Conservation (phyloP, 2,888 invertebrate genomes). For the Ferdinandea cuprea region DNA sequence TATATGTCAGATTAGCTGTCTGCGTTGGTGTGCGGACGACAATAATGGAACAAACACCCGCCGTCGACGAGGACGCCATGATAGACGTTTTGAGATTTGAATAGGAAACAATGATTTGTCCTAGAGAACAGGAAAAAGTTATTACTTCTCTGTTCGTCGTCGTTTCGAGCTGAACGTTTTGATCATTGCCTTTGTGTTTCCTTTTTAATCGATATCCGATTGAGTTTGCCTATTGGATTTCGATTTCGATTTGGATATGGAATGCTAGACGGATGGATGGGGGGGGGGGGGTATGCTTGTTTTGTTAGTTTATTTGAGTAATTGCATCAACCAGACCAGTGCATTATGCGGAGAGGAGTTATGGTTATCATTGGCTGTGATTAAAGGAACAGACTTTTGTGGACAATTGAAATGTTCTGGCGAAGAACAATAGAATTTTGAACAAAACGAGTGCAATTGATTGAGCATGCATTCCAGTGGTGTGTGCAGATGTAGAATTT, state of each 20-base stretch:
- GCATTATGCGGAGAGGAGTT: neutral
- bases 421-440: no score
- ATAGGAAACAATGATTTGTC: conserved; percentile 72
- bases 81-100: conserved; percentile 66
- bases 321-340: conserved; percentile 7
- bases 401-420: neutral
- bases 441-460: neutral
- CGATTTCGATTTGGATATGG: neutral
- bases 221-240: conserved; percentile 18
- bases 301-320: conserved; percentile 22
- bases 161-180: conserved; percentile 58
- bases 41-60: conserved; percentile 10
- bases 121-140: conserved; percentile 59
- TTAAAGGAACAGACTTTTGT: neutral
- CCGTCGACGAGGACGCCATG: conserved; percentile 36
- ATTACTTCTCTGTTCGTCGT: conserved; percentile 62
- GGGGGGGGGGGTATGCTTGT: conserved; percentile 6
- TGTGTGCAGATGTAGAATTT: no score
- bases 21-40: conserved; percentile 19
- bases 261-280: conserved; percentile 27
- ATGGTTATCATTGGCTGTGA: conserved; percentile 2
- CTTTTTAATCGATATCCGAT: conserved; percentile 66
- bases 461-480: no score
- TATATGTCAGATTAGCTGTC: neutral
- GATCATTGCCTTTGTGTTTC: conserved; percentile 51